A percentile compares a stretch with the other conserved stretches of the same genome.
Conservation (phyloP, 2,888 invertebrate genomes). For the Andrena marginata region DNA sequence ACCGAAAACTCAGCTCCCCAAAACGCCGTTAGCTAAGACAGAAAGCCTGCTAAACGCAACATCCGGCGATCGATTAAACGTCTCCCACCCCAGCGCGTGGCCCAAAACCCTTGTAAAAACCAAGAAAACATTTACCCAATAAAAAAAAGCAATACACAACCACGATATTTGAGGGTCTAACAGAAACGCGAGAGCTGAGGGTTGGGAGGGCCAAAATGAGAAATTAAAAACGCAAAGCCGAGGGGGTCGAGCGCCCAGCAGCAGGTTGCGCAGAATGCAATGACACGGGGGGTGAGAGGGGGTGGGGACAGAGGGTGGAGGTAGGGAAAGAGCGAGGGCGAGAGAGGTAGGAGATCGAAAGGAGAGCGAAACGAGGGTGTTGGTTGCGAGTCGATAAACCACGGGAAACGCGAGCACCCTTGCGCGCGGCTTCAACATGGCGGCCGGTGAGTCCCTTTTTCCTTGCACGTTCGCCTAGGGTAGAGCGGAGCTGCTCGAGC, state of each 20-base stretch:
- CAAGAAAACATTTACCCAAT: neutral
- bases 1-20: neutral
- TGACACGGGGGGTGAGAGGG: neutral
- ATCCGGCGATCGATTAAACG: conserved; percentile 33
- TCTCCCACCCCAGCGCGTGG: neutral
- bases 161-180: neutral
- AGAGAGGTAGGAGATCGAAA: conserved; percentile 37
- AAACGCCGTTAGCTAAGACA: neutral
- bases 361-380: conserved; percentile 75
- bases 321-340: conserved; percentile 15
- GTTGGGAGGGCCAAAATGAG: neutral
- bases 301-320: neutral
- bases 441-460: conserved; percentile 78
- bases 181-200: neutral
- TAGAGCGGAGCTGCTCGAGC: conserved; percentile 28
- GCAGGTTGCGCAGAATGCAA: conserved; percentile 18
- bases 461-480: conserved; percentile 44
- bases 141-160: conserved; percentile 6
- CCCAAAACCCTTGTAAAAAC: neutral
- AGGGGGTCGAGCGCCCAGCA: conserved; percentile 7
- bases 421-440: conserved; percentile 83
- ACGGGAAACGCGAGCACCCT: conserved; percentile 78
- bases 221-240: conserved; percentile 15
- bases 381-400: conserved; percentile 83
- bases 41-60: neutral